A percentile compares a stretch with the other conserved stretches of the same genome.
Conservation (phyloP, 2,797 vertebrate genomes). For the Oreochromis mossambicus region DNA sequence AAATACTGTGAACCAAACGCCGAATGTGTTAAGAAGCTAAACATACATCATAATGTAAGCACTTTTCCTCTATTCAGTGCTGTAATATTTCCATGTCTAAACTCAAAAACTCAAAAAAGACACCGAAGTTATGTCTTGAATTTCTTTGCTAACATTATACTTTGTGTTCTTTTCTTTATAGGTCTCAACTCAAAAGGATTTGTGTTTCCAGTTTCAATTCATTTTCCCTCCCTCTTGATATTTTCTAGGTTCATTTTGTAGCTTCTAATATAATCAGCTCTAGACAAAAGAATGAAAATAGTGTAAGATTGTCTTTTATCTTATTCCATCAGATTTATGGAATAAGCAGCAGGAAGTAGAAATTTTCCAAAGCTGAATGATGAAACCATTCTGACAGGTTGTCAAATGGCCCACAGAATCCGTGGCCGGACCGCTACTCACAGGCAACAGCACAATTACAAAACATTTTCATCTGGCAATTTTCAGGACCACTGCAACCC, state of each 20-base stretch:
- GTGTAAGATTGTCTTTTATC: background rate
- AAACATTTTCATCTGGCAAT: slow-evolving; percentile 9
- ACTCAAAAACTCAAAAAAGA: background rate
- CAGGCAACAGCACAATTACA: background rate
- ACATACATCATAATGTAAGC: background rate
- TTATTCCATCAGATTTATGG: background rate
- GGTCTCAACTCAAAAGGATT: slow-evolving; percentile 74
- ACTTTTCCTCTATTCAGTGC: background rate
- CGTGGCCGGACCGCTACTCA: background rate
- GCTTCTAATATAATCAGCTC: slow-evolving; percentile 1
- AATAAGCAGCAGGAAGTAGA: background rate
- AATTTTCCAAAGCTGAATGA: background rate
- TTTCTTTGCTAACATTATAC: background rate
- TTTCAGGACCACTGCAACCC: slow-evolving; percentile 27
- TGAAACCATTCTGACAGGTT: slow-evolving; percentile 3
- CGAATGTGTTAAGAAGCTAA: background rate
- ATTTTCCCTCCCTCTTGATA: slow-evolving; percentile 34
- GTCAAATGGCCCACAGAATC: slow-evolving; percentile 11
- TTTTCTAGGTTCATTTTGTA: slow-evolving; percentile 49
- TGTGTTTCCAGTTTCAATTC: slow-evolving; percentile 28
- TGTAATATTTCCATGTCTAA: background rate
- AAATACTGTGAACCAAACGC: background rate
- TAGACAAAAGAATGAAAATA: slow-evolving; percentile 2
- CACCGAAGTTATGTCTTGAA: background rate
- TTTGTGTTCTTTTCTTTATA: slow-evolving; percentile 26